Evolutionary conservation across 2,113 vertebrate species (phyloP).

Genomic region (Oreochromis spilurus): DNA sequence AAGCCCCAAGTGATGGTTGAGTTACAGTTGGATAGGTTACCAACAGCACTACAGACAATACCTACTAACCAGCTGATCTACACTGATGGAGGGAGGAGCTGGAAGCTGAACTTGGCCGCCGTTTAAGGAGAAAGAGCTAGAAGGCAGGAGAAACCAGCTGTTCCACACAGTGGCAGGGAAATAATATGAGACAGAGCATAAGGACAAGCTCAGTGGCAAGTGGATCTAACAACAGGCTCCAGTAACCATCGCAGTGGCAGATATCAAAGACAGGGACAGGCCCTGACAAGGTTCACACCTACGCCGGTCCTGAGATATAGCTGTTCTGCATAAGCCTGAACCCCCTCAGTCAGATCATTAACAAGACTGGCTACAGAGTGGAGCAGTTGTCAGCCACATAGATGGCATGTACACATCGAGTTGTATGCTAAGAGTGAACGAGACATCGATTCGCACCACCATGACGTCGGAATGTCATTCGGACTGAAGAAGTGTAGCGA

Average conservation of each 20-base stretch:
- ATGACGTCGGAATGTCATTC: neutral
- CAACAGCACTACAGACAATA: neutral
- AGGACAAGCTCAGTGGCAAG: neutral
- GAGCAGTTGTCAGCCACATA: neutral
- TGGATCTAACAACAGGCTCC: neutral
- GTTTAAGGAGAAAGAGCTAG: fast-evolving
- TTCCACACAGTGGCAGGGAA: fast-evolving
- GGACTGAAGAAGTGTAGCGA: too few relatives aligned
- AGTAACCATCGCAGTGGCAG: neutral
- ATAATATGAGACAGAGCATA: neutral
- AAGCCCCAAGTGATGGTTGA: neutral
- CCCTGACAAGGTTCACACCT: neutral
- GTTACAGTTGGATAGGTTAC: neutral
- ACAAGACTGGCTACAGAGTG: neutral
- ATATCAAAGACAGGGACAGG: neutral
- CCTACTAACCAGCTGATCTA: neutral
- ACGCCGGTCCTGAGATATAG: neutral
- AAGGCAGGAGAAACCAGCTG: neutral
- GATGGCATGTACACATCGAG: neutral
- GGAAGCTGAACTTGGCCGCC: fast-evolving
- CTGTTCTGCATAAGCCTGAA: neutral
- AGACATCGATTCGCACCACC: neutral
- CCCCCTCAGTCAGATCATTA: neutral
- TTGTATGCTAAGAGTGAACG: neutral
- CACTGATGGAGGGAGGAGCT: neutral